These are phyloP conservation scores for Piprites chloris DNA, from an alignment of 2,113 vertebrate species.

Conservation along the genomic window DNA sequence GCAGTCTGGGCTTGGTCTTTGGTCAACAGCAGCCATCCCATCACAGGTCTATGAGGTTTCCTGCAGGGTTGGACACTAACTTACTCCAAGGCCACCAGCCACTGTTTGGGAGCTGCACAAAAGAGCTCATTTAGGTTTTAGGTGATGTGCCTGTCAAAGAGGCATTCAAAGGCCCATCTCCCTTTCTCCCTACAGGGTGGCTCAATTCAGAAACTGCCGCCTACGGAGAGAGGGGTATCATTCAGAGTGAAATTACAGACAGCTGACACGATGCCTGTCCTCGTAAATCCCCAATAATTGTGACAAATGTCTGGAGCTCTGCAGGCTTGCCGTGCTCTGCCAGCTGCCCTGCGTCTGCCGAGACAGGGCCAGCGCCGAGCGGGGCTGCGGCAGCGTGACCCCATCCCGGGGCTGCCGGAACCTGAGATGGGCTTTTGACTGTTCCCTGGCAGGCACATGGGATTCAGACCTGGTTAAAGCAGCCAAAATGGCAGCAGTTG, in stretches of 20 bases:
- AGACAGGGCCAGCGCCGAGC: fast-evolving
- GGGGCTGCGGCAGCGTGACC: fast-evolving
- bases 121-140: background rate
- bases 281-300: constrained; percentile 30
- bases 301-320: background rate
- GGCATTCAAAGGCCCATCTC: background rate
- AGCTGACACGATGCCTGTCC: background rate
- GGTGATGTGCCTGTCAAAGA: background rate
- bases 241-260: background rate
- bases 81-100: background rate
- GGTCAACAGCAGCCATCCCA: background rate
- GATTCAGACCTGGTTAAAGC: background rate
- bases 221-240: background rate
- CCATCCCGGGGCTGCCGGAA: fast-evolving
- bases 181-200: background rate
- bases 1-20: background rate
- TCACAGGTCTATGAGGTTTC: background rate
- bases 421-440: background rate
- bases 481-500: background rate
- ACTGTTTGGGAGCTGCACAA: fast-evolving
- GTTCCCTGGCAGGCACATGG: background rate
- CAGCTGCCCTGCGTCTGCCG: constrained; percentile 22
- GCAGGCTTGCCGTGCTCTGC: background rate
- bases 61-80: background rate
- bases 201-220: background rate